These are phyloP conservation scores for Lepus oiostolus DNA, from an alignment of 2,797 vertebrate species.

Conservation along the genomic window DNA sequence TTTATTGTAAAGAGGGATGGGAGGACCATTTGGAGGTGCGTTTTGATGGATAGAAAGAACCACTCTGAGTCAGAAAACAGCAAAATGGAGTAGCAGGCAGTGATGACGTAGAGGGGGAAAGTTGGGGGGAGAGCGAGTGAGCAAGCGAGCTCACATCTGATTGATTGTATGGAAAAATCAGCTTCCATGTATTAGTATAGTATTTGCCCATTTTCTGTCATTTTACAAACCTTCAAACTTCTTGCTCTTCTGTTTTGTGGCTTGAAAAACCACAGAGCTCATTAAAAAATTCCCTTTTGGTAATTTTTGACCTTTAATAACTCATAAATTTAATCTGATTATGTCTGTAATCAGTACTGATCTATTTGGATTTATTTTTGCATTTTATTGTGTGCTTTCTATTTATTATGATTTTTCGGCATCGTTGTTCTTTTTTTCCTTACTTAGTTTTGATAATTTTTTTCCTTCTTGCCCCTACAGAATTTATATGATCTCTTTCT, in stretches of 20 bases:
- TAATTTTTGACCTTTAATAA: conserved; percentile 43
- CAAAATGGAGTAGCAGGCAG: neutral
- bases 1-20: neutral
- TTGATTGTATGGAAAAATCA: neutral
- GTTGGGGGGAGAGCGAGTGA: neutral
- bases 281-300: conserved; percentile 22
- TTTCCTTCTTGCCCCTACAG: neutral
- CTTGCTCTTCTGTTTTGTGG: conserved; percentile 40
- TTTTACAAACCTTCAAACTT: conserved; percentile 18
- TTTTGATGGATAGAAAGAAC: conserved; percentile 17
- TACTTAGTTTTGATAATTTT: neutral
- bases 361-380: conserved; percentile 54
- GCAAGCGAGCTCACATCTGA: neutral
- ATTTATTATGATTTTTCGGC: neutral
- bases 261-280: conserved; percentile 38
- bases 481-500: neutral
- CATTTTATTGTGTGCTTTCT: neutral
- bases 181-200: conserved; percentile 10
- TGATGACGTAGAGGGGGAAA: no score
- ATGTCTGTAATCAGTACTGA: neutral
- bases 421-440: neutral
- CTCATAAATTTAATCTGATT: conserved; percentile 37
- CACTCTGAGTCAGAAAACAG: neutral
- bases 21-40: neutral
- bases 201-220: conserved; percentile 22